Conservation (phyloP, 2,113 vertebrate genomes). For the Gallinago paraguaiae region DNA sequence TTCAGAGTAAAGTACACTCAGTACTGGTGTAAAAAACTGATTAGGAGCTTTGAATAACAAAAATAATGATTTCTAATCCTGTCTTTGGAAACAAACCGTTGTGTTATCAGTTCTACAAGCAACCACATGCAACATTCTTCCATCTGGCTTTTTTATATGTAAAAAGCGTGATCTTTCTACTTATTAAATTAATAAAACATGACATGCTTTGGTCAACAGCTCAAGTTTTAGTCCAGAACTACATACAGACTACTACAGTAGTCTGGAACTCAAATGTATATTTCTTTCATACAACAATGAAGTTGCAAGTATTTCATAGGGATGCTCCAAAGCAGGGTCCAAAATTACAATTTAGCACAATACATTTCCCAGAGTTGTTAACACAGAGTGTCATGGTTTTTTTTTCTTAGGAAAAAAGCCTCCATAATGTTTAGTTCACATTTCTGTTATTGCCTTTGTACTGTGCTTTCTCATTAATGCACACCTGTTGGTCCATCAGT, state of each 20-base stretch:
- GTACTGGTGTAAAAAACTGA: not conserved
- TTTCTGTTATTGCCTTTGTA: not conserved
- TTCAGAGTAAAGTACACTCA: not conserved
- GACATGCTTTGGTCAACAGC: not conserved
- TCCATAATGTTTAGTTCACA: not conserved
- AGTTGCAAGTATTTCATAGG: not conserved
- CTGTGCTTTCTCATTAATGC: not conserved
- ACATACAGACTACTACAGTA: not conserved
- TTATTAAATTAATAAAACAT: not conserved
- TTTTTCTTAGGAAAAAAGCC: not conserved
- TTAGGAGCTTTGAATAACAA: not conserved
- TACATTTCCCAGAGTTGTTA: not conserved
- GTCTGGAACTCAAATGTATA: not conserved
- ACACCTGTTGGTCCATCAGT: not conserved
- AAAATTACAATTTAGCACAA: not conserved
- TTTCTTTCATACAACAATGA: not conserved
- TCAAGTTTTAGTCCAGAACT: not conserved
- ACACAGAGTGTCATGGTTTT: not conserved
- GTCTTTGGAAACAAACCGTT: not conserved
- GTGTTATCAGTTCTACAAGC: not conserved
- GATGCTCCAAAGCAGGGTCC: not conserved
- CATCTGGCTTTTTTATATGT: not conserved
- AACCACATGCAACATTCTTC: not conserved
- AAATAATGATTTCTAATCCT: not conserved
- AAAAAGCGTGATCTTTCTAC: not conserved